A percentile compares a stretch with the other conserved stretches of the same genome.
phyloP scores from a whole-genome alignment of 2,797 vertebrate genomes.

The Taeniopygia guttata region DNA sequence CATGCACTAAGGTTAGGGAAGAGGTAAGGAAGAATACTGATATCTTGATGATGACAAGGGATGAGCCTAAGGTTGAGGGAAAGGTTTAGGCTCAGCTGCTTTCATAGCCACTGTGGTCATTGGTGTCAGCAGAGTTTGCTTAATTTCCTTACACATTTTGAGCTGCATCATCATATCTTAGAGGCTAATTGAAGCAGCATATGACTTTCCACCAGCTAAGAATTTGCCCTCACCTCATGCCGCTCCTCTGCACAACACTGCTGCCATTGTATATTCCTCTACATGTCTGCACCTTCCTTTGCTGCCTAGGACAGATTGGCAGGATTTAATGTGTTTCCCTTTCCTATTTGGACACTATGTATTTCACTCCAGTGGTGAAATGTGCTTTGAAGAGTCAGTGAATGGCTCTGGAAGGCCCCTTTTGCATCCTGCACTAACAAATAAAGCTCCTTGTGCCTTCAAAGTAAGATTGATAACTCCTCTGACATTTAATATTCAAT shows the following conservation, averaged over 20 bases:
- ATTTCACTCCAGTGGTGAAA: slow-evolving; percentile 74
- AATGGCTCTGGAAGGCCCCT: slow-evolving; percentile 79
- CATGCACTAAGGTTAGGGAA: neutral
- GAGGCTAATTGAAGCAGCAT: neutral
- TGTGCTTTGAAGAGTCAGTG: slow-evolving; percentile 86
- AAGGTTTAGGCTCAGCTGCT: neutral
- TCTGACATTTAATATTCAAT: slow-evolving; percentile 85
- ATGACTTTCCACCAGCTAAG: neutral
- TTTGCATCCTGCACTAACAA: slow-evolving; percentile 84
- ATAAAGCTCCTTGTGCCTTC: slow-evolving; percentile 80
- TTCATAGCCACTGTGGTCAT: neutral
- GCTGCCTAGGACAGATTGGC: neutral
- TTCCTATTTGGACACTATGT: neutral
- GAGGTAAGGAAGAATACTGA: neutral
- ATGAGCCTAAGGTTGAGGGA: neutral
- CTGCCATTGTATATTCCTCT: neutral
- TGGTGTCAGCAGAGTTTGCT: neutral
- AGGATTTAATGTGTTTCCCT: neutral
- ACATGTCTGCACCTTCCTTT: neutral
- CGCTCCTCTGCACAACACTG: neutral
- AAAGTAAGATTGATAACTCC: slow-evolving; percentile 95
- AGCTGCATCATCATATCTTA: neutral
- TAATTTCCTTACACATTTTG: neutral
- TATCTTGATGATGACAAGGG: neutral
- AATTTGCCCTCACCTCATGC: neutral